Evolutionary conservation across 2,113 vertebrate species (phyloP).

Genomic region (Scytalopus superciliaris): DNA sequence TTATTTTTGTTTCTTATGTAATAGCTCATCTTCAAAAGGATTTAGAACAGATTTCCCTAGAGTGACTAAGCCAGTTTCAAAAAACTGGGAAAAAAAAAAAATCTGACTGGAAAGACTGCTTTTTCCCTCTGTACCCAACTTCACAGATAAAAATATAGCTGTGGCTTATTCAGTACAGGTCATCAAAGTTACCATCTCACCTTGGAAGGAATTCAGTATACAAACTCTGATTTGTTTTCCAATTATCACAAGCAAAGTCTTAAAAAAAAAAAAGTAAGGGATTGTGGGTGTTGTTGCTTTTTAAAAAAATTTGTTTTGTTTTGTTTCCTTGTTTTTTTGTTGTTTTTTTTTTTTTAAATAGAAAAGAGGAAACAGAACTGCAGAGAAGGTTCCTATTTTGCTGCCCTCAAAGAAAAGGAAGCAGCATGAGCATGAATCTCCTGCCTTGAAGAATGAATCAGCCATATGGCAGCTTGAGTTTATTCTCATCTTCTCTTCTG

Average conservation of each 20-base stretch:
- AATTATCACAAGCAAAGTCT: not conserved
- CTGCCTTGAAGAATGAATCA: constrained; percentile 42
- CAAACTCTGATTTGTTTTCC: not conserved
- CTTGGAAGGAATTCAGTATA: not conserved
- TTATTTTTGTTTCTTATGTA: constrained; percentile 52
- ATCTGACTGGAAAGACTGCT: not conserved
- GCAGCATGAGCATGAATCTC: not conserved
- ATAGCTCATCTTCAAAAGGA: constrained; percentile 46
- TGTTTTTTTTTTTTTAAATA: not conserved
- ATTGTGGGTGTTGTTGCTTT: not conserved
- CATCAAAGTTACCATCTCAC: not conserved
- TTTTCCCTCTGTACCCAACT: not conserved
- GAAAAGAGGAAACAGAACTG: not conserved
- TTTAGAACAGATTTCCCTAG: constrained; percentile 38
- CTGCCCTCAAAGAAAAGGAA: constrained; percentile 17
- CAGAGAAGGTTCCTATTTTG: not conserved
- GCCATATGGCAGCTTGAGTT: constrained; percentile 12
- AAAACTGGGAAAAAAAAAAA: not conserved
- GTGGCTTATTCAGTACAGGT: not conserved
- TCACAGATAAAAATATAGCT: not conserved
- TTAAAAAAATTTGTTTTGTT: not conserved
- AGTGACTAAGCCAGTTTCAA: constrained; percentile 21
- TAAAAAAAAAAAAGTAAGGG: not conserved
- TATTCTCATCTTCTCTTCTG: not conserved
- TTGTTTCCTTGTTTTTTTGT: not conserved